A percentile compares a stretch with the other conserved stretches of the same genome.
These are phyloP conservation scores for Melanerpes aurifrons DNA, from an alignment of 2,113 vertebrate genomes.

Conservation along the genomic window DNA sequence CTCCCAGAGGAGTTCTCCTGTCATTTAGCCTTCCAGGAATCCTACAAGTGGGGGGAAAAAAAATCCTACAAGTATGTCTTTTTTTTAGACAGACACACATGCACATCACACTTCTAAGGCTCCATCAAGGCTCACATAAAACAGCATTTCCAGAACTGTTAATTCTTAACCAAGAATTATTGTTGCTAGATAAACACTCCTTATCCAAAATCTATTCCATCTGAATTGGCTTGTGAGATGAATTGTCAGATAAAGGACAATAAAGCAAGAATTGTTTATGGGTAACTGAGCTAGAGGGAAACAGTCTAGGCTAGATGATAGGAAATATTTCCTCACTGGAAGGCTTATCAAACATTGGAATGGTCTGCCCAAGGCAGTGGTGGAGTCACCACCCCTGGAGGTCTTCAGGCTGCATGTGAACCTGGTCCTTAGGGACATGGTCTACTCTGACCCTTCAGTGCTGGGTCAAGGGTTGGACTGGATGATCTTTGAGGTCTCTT, in stretches of 20 bases:
- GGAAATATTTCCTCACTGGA: no score
- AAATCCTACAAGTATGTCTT: background rate
- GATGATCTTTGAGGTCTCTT: no score
- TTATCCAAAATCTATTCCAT: background rate
- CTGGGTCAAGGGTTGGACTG: no score
- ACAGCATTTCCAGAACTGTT: background rate
- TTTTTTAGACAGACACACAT: accelerated
- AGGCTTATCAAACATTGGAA: no score
- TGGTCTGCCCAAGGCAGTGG: no score
- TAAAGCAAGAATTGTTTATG: background rate
- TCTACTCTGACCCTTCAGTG: no score
- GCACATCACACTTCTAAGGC: background rate
- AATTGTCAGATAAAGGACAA: background rate
- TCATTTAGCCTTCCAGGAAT: conserved; percentile 97
- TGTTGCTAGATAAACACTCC: background rate
- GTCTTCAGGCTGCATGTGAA: no score
- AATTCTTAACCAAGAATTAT: background rate
- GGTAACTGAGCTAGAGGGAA: background rate
- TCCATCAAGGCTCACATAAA: background rate
- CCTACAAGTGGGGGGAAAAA: conserved; percentile 64
- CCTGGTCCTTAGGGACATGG: no score
- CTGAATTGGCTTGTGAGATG: background rate
- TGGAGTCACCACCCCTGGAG: no score
- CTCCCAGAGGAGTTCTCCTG: conserved; percentile 94
- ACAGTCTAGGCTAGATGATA: background rate